Evolutionary conservation across 1,140 invertebrate species (phyloP).

Genomic region (Cydia splendana): DNA sequence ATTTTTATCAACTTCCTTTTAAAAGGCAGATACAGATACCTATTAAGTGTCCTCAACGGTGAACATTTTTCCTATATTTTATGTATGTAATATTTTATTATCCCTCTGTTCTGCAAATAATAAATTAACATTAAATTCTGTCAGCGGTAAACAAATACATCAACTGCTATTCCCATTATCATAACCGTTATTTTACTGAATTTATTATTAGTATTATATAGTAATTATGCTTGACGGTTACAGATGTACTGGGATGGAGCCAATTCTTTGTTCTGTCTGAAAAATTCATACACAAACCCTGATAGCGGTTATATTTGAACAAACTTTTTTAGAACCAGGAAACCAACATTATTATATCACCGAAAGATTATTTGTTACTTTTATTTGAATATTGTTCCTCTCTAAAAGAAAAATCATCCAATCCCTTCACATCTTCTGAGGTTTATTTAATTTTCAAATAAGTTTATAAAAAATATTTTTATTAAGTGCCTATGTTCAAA

Average conservation of each 20-base stretch:
- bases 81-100: no score
- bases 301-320: not conserved
- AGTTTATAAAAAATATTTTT: not conserved
- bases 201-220: not conserved
- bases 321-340: not conserved
- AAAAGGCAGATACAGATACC: no score
- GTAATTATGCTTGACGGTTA: constrained; percentile 8
- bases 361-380: not conserved
- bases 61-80: not conserved
- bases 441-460: not conserved
- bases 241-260: constrained; percentile 28
- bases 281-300: not conserved
- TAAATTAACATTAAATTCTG: not conserved
- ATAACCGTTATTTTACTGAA: not conserved
- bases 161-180: not conserved
- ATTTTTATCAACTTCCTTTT: no score
- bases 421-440: not conserved
- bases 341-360: not conserved
- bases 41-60: not conserved
- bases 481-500: not conserved
- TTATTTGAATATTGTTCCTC: not conserved
- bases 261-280: constrained; percentile 20
- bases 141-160: not conserved
- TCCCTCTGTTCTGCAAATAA: not conserved
- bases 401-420: not conserved